Conservation (phyloP, 2,888 invertebrate species). For the Minunthozetes semirufus region DNA sequence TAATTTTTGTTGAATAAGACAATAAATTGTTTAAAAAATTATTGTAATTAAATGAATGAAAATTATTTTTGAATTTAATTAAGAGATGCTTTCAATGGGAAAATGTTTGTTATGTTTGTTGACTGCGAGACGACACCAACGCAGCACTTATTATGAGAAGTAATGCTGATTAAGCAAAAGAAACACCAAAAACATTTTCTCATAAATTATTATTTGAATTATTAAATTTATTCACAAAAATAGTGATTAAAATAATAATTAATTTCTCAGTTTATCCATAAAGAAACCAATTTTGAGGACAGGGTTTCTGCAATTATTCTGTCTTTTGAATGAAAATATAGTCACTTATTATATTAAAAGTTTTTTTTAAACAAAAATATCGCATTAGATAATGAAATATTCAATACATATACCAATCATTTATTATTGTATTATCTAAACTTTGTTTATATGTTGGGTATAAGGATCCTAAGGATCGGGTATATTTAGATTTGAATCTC, state of each 20-base stretch:
- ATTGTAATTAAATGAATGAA: background rate
- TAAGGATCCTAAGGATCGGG: no score
- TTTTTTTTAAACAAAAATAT: no score
- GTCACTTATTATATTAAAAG: no score
- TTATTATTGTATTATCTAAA: no score
- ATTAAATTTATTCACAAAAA: background rate
- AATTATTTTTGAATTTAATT: background rate
- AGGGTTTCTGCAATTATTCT: no score
- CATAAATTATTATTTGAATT: background rate
- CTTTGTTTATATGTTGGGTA: no score
- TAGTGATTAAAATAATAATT: background rate
- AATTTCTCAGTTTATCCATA: background rate
- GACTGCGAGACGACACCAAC: background rate
- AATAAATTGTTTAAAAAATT: slow-evolving; percentile 1
- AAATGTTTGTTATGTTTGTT: background rate
- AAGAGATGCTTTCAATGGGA: background rate
- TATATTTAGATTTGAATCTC: no score
- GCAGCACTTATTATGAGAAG: slow-evolving; percentile 18
- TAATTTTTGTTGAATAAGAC: background rate
- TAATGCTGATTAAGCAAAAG: slow-evolving; percentile 26
- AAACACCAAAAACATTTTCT: background rate
- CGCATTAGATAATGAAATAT: no score
- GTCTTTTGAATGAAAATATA: no score
- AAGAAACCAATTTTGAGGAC: background rate
- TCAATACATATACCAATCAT: no score